Evolutionary conservation across 2,888 invertebrate genomes (phyloP), one percentile per base, ranked within the genome.

Genomic region (Metopia argyrocephala): DNA sequence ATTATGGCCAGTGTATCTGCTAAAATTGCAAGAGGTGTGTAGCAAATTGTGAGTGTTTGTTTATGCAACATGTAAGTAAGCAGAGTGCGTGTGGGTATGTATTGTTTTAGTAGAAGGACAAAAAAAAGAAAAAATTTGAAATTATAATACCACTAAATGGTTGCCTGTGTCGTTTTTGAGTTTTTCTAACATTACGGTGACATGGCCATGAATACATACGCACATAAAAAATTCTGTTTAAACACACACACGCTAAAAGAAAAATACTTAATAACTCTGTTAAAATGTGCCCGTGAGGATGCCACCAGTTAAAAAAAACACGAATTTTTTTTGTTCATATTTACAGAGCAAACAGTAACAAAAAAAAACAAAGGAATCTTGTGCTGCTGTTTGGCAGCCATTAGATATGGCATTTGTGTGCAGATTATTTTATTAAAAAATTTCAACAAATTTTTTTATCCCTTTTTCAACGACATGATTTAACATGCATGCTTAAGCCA

Each of bases 131-230:
- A 68, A n/a, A 46, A 27, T 12, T 50, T 56, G 0, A 66, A 79
- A 79, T 79, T 70, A 70, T 68, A 70, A 59, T 75, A 25, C 69
- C 65, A 78, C 78, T 78, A 66, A 78, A 78, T 68, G 78, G 66
- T 73, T 61, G 54, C 46, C 52, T 66, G 54, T 9, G 31, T 66
- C 59, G 61, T 25, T 71, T 66, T 71, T 48, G n/a, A 12, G 9
- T 76, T 56, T 57, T 50, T 57, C 38, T 21, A 20, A 20, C 25
- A 59, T 78, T 73, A 61, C 48, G 66, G 52, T 46, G 66, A 56
- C 59, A 61, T 48, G n/a, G 7, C 20, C 18, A n/a, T 18, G 20
- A 48, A 5, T 48, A 20, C 48, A 18, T n/a, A 25, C n/a, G 25
- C 28, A 54, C 1, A 38, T 38, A 76, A 54, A 21, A 7, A 61